Base-by-base conservation (phyloP, 2,888 invertebrate genomes). In the Pedicia rivosa region DNA sequence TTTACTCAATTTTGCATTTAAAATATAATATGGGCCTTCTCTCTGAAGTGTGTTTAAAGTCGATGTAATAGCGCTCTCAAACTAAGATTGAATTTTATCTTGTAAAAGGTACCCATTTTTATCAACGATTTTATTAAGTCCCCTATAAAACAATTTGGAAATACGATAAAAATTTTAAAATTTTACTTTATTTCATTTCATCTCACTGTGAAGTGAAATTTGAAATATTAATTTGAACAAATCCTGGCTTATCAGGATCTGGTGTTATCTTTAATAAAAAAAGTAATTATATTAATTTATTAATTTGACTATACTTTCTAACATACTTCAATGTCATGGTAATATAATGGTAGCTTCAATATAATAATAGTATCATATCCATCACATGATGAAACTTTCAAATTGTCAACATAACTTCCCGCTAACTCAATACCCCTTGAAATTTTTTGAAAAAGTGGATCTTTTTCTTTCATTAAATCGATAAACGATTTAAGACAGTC, bases 391-490 rank as follows among this genome's bases (percentile, higher is more conserved):
- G 32, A 32, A 4, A 32, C 22, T 22, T 32, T 32, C 13, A 32
- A 20, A 19, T 32, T 13, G 8, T 32, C 32, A 9, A 20, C 13
- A 9, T 32, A 32, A 20, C 32, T 32, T 20, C 32, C 32, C 9
- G 19, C 20, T 20, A 32, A 19, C 4, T 19, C 19, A 20, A 13
- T 13, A 4, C 32, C 32, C 12, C 13, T 20, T 13, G 17, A 32
- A 12, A 22, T 32, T 32, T 32, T 20, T 13, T 8, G 3, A 32
- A 32, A 32, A 19, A 32, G 4, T 1, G 17, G 19, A 32, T 32
- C 12, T 13, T 20, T 17, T 8, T 20, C 20, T 13, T 22, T 20
- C 7, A 32, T 17, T 20, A 19, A 13, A 10, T 8, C 13, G 12
- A 32, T 19, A 17, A 32, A 32, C n/a, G 20, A 32, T 19, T 20